Conservation (phyloP, 1,140 invertebrate genomes). For the Brachionus koreanus region DNA sequence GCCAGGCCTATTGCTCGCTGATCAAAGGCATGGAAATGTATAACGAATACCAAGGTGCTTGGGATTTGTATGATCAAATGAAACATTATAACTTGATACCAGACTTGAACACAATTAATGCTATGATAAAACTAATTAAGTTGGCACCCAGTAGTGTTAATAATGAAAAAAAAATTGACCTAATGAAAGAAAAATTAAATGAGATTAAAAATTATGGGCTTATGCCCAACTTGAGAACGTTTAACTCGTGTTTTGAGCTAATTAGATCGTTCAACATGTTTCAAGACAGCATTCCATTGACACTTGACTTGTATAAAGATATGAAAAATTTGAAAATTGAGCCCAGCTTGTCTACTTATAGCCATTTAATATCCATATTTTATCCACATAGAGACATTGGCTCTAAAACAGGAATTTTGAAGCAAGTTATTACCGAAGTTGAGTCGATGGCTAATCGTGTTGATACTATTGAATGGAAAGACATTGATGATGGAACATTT, state of each 20-base stretch:
- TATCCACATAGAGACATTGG: slow-evolving; percentile 34
- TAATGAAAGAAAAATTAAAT: background rate
- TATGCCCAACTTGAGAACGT: slow-evolving; percentile 24
- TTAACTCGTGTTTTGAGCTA: slow-evolving; percentile 5
- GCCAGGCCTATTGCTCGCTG: background rate
- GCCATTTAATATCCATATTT: slow-evolving; percentile 11
- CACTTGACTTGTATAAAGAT: slow-evolving; percentile 24
- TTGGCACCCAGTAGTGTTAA: background rate
- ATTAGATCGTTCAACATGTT: background rate
- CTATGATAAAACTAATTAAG: slow-evolving; percentile 5
- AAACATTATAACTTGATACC: background rate
- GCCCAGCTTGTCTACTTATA: slow-evolving; percentile 24
- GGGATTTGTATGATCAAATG: background rate
- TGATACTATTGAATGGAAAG: slow-evolving; percentile 26
- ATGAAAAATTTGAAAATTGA: slow-evolving; percentile 38
- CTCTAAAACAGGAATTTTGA: background rate
- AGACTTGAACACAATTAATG: slow-evolving; percentile 31
- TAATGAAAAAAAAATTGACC: slow-evolving; percentile 23
- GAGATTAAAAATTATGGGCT: slow-evolving; percentile 26
- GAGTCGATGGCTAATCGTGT: background rate
- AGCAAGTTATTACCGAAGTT: slow-evolving; percentile 3
- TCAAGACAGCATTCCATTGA: slow-evolving; percentile 33
- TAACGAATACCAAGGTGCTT: background rate
- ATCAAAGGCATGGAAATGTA: slow-evolving; percentile 38
- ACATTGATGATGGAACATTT: slow-evolving; percentile 3